Base-by-base conservation (phyloP, 64 coral and sea anemone genomes). In the Pocillopora damicornis region DNA sequence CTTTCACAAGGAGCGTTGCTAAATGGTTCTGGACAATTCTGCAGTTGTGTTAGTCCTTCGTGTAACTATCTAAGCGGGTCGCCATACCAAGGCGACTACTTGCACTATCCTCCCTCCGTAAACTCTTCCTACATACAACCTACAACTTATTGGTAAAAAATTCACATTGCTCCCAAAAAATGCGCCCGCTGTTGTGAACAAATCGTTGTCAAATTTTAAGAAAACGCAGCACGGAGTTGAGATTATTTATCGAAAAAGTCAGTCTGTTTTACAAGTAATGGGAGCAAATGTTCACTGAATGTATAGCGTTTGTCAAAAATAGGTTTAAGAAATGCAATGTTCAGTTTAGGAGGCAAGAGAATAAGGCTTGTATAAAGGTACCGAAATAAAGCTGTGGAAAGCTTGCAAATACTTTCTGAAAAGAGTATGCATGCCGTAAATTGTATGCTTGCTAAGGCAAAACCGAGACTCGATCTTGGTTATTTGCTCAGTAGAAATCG, bases 21-120 rank as follows among this genome's bases (percentile, higher is more conserved):
- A 2, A 97, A 81, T 35, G 88, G 91, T 37, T 77, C 81, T 66
- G 91, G 94, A 80, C 94, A 97, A 62, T 89, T 92, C 60, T 97
- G 94, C 80, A 97, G 91, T n/a, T 97, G 94, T 64, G 83, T 93
- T 20, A 87, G 87, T 3, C 94, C 91, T 14, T 86, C 69, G n/a
- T 97, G 94, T 90, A 89, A 91, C 17, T 97, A 97, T 34, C 83
- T 97, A 26, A 87, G 75, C 26, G 63, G 83, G 11, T 79, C 87
- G n/a, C 63, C 94, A 1, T 97, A 93, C 35, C 94, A 97, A 78
- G 86, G 68, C 59, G 94, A 97, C 15, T 97, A 93, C 60, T 75
- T 97, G 35, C 94, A 90, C 15, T 97, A 93, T 60, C 88, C 91
- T 61, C 60, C 91, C 25, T 57, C 83, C 0, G 76, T 92, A 35